These are phyloP conservation scores for Catalaphyllia jardinei DNA, from an alignment of 64 coral and sea anemone genomes.

Conservation along the genomic window DNA sequence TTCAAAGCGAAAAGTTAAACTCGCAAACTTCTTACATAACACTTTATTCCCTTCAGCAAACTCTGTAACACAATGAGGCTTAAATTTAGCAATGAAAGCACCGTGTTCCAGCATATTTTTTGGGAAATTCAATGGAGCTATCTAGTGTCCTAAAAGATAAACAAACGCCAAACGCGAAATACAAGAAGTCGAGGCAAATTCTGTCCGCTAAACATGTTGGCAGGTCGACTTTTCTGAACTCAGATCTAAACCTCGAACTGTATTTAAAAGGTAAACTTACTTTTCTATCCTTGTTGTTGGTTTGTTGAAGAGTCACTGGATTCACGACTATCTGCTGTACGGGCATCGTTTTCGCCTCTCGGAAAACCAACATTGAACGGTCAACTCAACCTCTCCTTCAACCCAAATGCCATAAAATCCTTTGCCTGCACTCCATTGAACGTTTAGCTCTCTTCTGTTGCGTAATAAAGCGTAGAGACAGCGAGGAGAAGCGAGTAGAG, in stretches of 20 bases:
- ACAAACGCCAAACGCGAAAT: neutral
- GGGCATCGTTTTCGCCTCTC: slow-evolving; percentile 73
- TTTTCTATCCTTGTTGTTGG: slow-evolving; percentile 87
- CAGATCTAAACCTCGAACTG: neutral
- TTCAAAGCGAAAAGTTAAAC: too few relatives aligned
- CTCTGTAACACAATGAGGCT: too few relatives aligned
- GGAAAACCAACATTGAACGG: slow-evolving; percentile 35
- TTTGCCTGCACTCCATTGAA: neutral
- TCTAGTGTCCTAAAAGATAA: neutral
- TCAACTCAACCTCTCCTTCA: neutral
- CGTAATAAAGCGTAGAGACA: neutral
- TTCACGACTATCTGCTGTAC: slow-evolving; percentile 94
- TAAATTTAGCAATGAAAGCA: neutral
- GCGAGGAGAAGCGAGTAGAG: neutral
- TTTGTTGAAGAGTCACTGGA: slow-evolving; percentile 74
- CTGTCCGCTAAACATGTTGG: neutral
- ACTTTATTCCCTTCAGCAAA: too few relatives aligned
- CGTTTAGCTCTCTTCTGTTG: neutral
- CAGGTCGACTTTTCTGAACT: neutral
- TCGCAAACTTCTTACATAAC: too few relatives aligned
- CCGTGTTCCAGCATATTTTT: neutral
- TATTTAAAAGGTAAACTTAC: slow-evolving; percentile 46
- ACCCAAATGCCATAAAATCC: neutral
- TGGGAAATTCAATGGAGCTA: neutral
- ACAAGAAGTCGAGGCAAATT: neutral